Percentiles rank a stretch among this genome's conserved stretches.
phyloP scores from a whole-genome alignment of 2,888 invertebrate species.

The Zaprionus bogoriensis region DNA sequence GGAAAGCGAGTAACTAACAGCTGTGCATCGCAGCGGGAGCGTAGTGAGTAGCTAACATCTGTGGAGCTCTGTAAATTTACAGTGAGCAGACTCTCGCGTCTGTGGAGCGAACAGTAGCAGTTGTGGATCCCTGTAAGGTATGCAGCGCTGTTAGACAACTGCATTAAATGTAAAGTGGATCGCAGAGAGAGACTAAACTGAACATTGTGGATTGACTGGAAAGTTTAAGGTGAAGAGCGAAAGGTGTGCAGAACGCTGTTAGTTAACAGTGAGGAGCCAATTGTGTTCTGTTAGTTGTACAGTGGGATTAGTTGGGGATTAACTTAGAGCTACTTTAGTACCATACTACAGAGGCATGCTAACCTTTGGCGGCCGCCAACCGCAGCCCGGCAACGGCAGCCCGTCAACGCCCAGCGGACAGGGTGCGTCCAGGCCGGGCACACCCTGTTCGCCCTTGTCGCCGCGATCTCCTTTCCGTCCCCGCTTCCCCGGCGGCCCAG shows the following conservation, averaged over 20 bases:
- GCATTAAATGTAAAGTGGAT: no score
- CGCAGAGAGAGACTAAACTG: neutral
- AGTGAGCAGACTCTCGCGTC: neutral
- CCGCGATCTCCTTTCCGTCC: conserved; percentile 96
- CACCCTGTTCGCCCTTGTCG: conserved; percentile 97
- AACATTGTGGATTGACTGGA: no score
- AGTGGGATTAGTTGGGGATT: neutral
- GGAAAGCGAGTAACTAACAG: no score
- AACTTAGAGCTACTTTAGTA: neutral
- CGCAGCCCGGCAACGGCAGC: conserved; percentile 97
- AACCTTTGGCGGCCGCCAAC: conserved; percentile 95
- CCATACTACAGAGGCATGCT: conserved; percentile 49
- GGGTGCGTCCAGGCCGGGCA: conserved; percentile 98
- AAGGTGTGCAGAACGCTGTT: no score
- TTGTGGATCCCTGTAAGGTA: neutral
- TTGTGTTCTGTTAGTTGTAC: neutral
- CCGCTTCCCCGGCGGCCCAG: conserved; percentile 92
- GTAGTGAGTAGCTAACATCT: no score
- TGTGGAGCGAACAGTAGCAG: neutral
- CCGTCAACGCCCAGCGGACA: conserved; percentile 98
- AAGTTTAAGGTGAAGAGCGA: no score
- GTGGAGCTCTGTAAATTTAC: neutral
- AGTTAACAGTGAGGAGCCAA: neutral
- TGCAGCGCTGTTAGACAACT: no score
- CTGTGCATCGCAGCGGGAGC: no score